These are phyloP conservation scores for Athene noctua DNA, from an alignment of 2,113 vertebrate species.

Conservation along the genomic window DNA sequence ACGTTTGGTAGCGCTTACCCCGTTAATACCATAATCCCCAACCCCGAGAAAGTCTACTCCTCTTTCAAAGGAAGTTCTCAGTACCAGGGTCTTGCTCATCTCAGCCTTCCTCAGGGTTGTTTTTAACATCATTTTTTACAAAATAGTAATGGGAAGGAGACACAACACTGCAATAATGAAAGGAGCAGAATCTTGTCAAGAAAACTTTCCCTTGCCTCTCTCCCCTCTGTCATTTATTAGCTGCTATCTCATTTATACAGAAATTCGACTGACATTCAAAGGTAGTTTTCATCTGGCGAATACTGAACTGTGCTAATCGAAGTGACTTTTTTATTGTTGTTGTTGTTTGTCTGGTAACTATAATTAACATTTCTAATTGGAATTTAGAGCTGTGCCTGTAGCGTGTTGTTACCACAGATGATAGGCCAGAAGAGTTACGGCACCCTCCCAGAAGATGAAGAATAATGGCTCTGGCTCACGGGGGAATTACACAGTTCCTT, in stretches of 20 bases:
- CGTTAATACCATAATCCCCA: background rate
- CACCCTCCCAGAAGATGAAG: background rate
- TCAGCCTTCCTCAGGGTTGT: background rate
- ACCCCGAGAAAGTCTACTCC: background rate
- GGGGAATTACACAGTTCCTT: background rate
- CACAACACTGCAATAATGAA: background rate
- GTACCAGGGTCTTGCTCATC: background rate
- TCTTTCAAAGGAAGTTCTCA: background rate
- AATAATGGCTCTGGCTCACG: background rate
- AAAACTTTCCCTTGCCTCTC: background rate
- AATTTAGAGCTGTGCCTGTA: background rate
- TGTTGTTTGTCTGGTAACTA: background rate
- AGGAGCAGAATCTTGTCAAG: background rate
- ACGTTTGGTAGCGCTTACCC: background rate
- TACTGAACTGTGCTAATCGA: background rate
- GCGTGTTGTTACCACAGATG: background rate
- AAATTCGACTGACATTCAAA: background rate
- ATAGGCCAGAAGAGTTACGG: background rate
- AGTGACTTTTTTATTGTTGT: background rate
- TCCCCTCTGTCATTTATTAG: background rate
- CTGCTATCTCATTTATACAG: background rate
- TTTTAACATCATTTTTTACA: background rate
- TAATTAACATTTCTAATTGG: conserved; percentile 21
- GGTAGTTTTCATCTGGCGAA: background rate
- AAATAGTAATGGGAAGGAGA: background rate